Evolutionary conservation across 2,888 invertebrate genomes (phyloP).

Genomic region (Drosophila prostipennis): DNA sequence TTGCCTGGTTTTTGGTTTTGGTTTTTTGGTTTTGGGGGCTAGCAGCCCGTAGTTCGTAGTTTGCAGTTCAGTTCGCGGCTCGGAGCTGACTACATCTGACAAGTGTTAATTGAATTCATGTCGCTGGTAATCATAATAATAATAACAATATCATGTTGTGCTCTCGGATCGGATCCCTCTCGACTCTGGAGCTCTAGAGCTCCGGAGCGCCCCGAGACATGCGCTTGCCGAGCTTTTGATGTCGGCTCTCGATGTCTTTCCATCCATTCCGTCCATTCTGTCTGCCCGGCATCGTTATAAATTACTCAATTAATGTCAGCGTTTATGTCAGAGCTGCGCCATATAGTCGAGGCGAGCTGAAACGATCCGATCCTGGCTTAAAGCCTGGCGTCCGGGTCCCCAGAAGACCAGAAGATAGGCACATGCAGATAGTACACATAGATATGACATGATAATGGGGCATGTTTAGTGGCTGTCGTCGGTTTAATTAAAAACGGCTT

Average conservation of each 20-base stretch:
- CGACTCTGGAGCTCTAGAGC: slow-evolving; percentile 15
- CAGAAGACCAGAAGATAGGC: slow-evolving; percentile 63
- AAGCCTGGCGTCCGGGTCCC: slow-evolving; percentile 7
- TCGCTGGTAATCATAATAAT: slow-evolving; percentile 83
- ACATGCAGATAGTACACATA: slow-evolving; percentile 75
- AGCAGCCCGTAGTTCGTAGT: slow-evolving; percentile 25
- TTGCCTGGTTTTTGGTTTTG: slow-evolving; percentile 19
- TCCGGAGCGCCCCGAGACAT: slow-evolving; percentile 68
- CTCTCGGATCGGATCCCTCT: slow-evolving; percentile 38
- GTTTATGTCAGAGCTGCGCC: slow-evolving; percentile 75
- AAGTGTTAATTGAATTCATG: slow-evolving; percentile 84
- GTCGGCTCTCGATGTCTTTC: slow-evolving; percentile 58
- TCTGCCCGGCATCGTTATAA: slow-evolving; percentile 80
- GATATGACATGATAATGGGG: slow-evolving; percentile 79
- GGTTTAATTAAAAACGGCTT: slow-evolving; percentile 69
- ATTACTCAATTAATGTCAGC: slow-evolving; percentile 83
- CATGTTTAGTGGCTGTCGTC: slow-evolving; percentile 76
- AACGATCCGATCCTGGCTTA: slow-evolving; percentile 44
- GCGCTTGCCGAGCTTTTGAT: slow-evolving; percentile 76
- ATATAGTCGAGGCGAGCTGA: slow-evolving; percentile 19
- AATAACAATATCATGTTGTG: slow-evolving; percentile 80
- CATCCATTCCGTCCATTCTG: slow-evolving; percentile 34
- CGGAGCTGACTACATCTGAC: slow-evolving; percentile 75
- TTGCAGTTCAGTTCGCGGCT: slow-evolving; percentile 31
- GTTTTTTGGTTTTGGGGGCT: slow-evolving; percentile 29